Evolutionary conservation across 2,797 vertebrate species (phyloP).

Genomic region (Capromys pilorides): DNA sequence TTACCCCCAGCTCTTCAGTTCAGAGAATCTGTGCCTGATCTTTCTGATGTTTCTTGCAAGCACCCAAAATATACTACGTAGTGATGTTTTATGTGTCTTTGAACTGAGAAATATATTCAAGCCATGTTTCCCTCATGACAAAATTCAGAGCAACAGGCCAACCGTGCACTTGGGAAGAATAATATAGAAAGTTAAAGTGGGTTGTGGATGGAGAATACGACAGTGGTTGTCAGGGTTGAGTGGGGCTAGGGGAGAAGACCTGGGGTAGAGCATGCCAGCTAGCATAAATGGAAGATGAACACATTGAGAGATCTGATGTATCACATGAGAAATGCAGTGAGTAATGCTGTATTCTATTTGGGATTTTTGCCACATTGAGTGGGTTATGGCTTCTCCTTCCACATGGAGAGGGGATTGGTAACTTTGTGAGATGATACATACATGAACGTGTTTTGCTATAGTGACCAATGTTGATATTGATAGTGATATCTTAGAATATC

Average conservation of each 20-base stretch:
- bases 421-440: neutral
- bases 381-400: neutral
- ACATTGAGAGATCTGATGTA: neutral
- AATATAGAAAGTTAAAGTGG: neutral
- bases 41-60: neutral
- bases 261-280: neutral
- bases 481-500: neutral
- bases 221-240: neutral
- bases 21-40: neutral
- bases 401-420: neutral
- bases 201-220: neutral
- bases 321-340: neutral
- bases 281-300: neutral
- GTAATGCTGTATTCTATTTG: neutral
- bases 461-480: neutral
- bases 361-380: neutral
- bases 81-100: neutral
- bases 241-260: neutral
- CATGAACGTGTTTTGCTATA: neutral
- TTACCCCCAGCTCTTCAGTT: neutral
- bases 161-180: neutral
- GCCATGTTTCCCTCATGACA: neutral
- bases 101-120: slow-evolving; percentile 40
- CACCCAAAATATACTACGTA: neutral
- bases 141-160: neutral